Conservation (phyloP, 2,888 invertebrate species). For the Mythimna pallens region DNA sequence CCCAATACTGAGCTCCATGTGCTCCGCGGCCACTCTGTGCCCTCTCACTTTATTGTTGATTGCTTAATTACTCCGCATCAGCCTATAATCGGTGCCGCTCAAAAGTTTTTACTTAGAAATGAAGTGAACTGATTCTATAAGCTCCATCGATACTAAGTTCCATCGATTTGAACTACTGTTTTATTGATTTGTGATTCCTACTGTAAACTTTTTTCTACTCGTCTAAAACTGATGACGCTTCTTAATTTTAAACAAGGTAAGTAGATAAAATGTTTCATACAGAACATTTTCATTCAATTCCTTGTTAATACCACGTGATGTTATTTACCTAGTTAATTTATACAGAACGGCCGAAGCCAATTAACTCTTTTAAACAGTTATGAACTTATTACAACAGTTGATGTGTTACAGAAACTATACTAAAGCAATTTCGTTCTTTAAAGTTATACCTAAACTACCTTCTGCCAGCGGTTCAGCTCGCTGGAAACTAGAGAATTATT, state of each 20-base stretch:
- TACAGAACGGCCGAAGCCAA: too few species aligned
- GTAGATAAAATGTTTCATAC: not conserved
- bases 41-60: slow-evolving; percentile 45
- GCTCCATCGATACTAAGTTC: slow-evolving; percentile 36
- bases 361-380: too few species aligned
- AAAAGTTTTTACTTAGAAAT: slow-evolving; percentile 36
- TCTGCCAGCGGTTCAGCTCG: too few species aligned
- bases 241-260: not conserved
- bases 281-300: not conserved
- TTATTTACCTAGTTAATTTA: too few species aligned
- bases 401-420: slow-evolving; percentile 11
- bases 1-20: slow-evolving; percentile 45
- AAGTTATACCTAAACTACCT: too few species aligned
- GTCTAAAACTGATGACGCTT: not conserved
- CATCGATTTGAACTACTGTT: slow-evolving; percentile 2
- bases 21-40: slow-evolving; percentile 15
- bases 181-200: not conserved
- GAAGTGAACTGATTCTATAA: slow-evolving; percentile 33
- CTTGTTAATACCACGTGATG: not conserved
- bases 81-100: not conserved
- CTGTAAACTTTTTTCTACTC: slow-evolving; percentile 17
- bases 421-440: too few species aligned
- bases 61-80: slow-evolving; percentile 1
- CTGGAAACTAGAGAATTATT: too few species aligned
- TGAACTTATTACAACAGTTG: not conserved